Percentiles rank a stretch among this genome's conserved stretches.
Evolutionary conservation across 2,113 vertebrate species (phyloP).

Genomic region (Montifringilla adamsi): DNA sequence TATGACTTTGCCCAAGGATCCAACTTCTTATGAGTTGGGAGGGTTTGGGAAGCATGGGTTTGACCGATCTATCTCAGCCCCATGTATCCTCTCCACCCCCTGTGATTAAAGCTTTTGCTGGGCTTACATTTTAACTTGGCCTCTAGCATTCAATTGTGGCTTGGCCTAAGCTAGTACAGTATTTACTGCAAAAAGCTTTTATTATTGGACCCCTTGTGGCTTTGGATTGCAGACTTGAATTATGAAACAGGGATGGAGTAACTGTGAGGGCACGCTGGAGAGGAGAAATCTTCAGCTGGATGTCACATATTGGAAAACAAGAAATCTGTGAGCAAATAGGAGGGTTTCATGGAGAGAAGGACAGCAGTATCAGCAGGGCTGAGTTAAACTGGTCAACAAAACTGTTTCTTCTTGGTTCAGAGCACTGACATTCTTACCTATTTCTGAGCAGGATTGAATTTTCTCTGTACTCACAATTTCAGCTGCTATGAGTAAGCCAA

Average conservation of each 20-base stretch:
- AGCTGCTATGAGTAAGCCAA: neutral
- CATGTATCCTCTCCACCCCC: neutral
- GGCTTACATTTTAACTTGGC: slow-evolving; percentile 48
- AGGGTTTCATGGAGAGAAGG: neutral
- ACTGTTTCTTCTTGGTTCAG: neutral
- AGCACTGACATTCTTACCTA: neutral
- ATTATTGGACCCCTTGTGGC: neutral
- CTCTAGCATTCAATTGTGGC: slow-evolving; percentile 38
- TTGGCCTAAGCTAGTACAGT: slow-evolving; percentile 28
- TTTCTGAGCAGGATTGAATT: neutral
- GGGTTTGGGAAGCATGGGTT: neutral
- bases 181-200: slow-evolving; percentile 55
- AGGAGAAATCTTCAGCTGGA: neutral
- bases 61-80: neutral
- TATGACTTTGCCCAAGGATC: neutral
- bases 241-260: slow-evolving; percentile 41
- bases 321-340: neutral
- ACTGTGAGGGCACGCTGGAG: neutral
- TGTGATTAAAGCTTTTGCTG: slow-evolving; percentile 36
- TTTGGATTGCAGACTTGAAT: slow-evolving; percentile 24
- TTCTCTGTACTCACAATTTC: neutral
- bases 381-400: neutral
- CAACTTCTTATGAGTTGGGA: neutral
- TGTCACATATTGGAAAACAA: neutral
- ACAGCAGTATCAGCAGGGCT: neutral